phyloP scores from a whole-genome alignment of 2,888 invertebrate genomes.

The Plagodis dolabraria region DNA sequence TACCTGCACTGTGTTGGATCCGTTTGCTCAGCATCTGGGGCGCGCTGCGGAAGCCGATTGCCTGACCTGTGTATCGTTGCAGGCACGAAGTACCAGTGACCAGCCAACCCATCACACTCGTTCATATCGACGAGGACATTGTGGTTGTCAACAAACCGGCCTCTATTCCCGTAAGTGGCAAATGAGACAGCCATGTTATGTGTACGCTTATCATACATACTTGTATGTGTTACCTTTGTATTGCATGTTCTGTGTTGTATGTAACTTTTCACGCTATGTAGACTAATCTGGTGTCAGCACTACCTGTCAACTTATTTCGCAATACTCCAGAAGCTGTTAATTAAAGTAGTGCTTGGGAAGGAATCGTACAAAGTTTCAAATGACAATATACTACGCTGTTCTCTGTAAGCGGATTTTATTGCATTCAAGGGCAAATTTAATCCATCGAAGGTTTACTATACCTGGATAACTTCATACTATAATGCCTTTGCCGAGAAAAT shows the following conservation, averaged over 20 bases:
- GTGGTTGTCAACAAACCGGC: slow-evolving; percentile 99
- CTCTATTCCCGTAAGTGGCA: slow-evolving; percentile 99
- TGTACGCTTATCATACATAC: slow-evolving; percentile 89
- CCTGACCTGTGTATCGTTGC: slow-evolving; percentile 85
- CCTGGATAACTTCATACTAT: too few species aligned
- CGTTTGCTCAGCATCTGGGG: slow-evolving; percentile 28
- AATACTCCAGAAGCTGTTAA: not conserved
- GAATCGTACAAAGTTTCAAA: too few species aligned
- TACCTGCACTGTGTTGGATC: slow-evolving; percentile 27
- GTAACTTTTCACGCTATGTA: slow-evolving; percentile 17
- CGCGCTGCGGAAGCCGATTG: slow-evolving; percentile 35
- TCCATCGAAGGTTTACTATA: too few species aligned
- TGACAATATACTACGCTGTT: too few species aligned
- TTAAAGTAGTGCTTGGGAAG: too few species aligned
- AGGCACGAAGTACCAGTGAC: slow-evolving; percentile 99
- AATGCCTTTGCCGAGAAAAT: too few species aligned
- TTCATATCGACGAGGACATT: slow-evolving; percentile 99
- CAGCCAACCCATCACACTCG: slow-evolving; percentile 97
- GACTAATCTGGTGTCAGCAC: slow-evolving; percentile 5
- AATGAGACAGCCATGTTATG: slow-evolving; percentile 90
- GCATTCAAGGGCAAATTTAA: too few species aligned
- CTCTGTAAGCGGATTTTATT: too few species aligned
- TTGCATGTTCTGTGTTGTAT: slow-evolving; percentile 22
- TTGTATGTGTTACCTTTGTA: slow-evolving; percentile 12
- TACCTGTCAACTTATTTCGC: not conserved